Percentiles rank a stretch among this genome's conserved stretches.
phyloP scores from a whole-genome alignment of 2,113 vertebrate species.

The Elephas maximus region DNA sequence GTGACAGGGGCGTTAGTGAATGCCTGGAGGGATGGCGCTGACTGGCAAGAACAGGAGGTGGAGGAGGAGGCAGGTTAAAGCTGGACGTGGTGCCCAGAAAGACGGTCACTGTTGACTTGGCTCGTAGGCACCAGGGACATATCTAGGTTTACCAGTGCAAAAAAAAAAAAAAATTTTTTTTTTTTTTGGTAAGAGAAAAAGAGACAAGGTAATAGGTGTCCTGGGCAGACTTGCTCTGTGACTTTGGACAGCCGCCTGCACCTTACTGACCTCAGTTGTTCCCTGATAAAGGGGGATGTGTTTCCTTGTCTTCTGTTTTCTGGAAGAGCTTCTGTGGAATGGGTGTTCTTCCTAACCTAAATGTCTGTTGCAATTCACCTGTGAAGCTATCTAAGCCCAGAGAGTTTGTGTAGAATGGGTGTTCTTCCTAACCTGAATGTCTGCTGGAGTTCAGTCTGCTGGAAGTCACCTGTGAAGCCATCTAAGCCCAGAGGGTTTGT shows the following conservation, averaged over 20 bases:
- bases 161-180: no score
- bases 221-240: no score
- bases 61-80: background rate
- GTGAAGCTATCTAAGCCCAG: no score
- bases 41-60: background rate
- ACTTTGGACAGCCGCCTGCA: fast-evolving
- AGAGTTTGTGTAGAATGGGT: no score
- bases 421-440: no score
- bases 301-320: background rate
- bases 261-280: fast-evolving
- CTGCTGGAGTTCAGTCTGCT: no score
- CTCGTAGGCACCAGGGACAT: no score
- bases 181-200: background rate
- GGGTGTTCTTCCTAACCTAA: no score
- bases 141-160: background rate
- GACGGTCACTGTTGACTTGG: fast-evolving
- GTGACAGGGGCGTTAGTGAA: background rate
- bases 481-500: no score
- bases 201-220: fast-evolving
- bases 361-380: no score
- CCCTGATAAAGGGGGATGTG: background rate
- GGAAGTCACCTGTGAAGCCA: no score
- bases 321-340: no score
- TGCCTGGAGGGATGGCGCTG: fast-evolving
- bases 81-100: background rate